These are phyloP conservation scores for Chionodraco myersi DNA, from an alignment of 2,113 vertebrate genomes.

Conservation along the genomic window DNA sequence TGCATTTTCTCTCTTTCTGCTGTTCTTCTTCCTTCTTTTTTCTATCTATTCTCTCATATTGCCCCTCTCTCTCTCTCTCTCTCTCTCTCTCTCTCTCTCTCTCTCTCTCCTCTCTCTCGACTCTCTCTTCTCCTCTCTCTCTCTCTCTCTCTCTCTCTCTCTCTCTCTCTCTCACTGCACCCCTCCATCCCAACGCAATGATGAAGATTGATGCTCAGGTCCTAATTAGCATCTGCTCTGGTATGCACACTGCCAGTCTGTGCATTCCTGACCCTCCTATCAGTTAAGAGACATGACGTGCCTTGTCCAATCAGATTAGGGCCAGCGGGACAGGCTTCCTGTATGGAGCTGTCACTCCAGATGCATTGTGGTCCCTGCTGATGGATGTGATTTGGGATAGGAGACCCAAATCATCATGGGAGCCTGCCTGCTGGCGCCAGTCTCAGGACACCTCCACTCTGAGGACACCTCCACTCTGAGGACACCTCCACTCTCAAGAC, in stretches of 20 bases:
- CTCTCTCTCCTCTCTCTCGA: neutral
- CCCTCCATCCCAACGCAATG: conserved; percentile 26
- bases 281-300: conserved; percentile 77
- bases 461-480: no score
- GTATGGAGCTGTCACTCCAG: conserved; percentile 72
- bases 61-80: neutral
- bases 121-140: neutral
- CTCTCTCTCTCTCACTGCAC: neutral
- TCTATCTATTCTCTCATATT: neutral
- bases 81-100: neutral
- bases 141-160: neutral
- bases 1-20: conserved; percentile 35
- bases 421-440: no score
- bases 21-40: neutral
- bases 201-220: conserved; percentile 76
- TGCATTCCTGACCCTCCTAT: conserved; percentile 69
- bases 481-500: no score
- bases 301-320: conserved; percentile 81
- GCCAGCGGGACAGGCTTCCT: conserved; percentile 66
- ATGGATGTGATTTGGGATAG: conserved; percentile 48
- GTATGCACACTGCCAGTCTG: conserved; percentile 66
- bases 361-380: conserved; percentile 40
- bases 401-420: conserved; percentile 15
- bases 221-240: conserved; percentile 79
- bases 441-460: no score